Base-by-base conservation (phyloP, 2,113 vertebrate genomes). In the Lepidothrix coronata region DNA sequence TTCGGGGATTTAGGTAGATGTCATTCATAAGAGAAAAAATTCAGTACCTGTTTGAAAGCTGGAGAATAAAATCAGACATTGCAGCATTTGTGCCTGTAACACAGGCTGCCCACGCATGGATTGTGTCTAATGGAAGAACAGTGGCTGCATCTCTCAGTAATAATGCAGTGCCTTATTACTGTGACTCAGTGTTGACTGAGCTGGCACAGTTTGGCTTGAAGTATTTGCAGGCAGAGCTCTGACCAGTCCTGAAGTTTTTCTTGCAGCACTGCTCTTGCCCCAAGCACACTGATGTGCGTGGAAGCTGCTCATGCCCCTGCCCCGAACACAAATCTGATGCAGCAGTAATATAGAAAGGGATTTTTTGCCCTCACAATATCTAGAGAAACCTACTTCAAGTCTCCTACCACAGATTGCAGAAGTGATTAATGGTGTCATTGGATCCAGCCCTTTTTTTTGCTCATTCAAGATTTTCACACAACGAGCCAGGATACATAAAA, bases 231-330 rank as follows among this genome's bases (percentile, higher is more conserved):
- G 15, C 55, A 76, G 68, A 89, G 24, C n/a, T 70, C 49, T 85
- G 54, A 68, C 35, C 37, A 66, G 17, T 73, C 46, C 33, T 67
- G n/a, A 37, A 58, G 14, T 4, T 65, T 61, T 73, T 83, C 37
- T 65, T 39, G 24, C 41, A 82, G 70, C 27, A 5, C 11, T 11
- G 35, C 58, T 59, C 37, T 91, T 71, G 41, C 35, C 55, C 16
- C 62, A 27, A 66, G 16, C 43, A 44, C 21, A 21, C 8, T 0
- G 1, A 8, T 21, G 21, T 0, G 4, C 19, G 21, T 33, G 28
- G 39, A 74, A 58, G 24, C 27, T 2, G 3, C 39, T 19, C 27
- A 11, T 28, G 9, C 9, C 33, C 37, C 5, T 79, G 3, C n/a
- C 33, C 5, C 10, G 13, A 25, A 30, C 10, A 21, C 35, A 24